These are phyloP conservation scores for Drosophila tristis DNA, from an alignment of 1,140 invertebrate species.

Conservation along the genomic window DNA sequence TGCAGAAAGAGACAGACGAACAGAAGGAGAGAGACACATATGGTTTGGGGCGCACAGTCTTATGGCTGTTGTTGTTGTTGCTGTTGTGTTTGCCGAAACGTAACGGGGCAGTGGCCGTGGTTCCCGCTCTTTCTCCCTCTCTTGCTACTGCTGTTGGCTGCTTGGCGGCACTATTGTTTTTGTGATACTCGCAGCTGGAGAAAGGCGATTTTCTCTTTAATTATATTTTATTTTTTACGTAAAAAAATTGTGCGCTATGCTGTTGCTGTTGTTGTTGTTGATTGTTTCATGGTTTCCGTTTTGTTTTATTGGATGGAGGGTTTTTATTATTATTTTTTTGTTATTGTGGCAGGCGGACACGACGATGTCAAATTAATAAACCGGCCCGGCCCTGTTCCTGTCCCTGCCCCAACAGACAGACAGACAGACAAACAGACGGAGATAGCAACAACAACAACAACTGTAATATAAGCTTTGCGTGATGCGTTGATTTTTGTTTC, in stretches of 20 bases:
- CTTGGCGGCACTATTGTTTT: constrained; percentile 74
- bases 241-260: constrained; percentile 61
- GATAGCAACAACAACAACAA: constrained; percentile 20
- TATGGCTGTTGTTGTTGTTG: constrained; percentile 8
- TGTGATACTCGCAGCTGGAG: constrained; percentile 72
- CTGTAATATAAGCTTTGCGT: constrained; percentile 28
- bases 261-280: constrained; percentile 38
- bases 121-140: constrained; percentile 48
- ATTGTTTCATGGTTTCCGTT: constrained; percentile 63
- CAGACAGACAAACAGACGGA: constrained; percentile 1
- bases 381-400: constrained; percentile 68
- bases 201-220: constrained; percentile 82
- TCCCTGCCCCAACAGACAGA: constrained; percentile 15
- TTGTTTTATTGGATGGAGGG: constrained; percentile 53
- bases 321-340: constrained; percentile 13
- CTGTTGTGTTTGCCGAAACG: constrained; percentile 74
- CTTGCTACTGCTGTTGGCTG: constrained; percentile 38
- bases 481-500: constrained; percentile 42
- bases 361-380: constrained; percentile 80
- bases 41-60: constrained; percentile 50
- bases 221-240: constrained; percentile 83
- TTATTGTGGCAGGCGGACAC: constrained; percentile 52
- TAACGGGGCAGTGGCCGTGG: constrained; percentile 80
- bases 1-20: constrained; percentile 22
- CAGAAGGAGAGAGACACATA: constrained; percentile 18